phyloP scores from a whole-genome alignment of 1,140 invertebrate genomes.

The Bilobella aurantiaca region DNA sequence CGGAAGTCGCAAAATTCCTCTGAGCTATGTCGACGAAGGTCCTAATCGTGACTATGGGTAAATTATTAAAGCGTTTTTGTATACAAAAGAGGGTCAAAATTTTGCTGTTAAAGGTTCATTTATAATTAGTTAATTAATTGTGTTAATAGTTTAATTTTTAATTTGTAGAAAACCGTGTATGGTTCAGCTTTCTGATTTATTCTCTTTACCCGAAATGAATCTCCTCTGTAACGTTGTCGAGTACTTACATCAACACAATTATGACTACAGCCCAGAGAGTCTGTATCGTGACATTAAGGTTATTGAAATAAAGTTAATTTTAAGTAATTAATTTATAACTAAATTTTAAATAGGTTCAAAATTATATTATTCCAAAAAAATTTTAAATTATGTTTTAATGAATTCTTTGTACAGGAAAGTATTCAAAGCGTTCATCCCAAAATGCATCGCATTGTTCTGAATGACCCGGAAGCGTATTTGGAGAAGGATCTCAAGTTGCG shows the following conservation, averaged over 20 bases:
- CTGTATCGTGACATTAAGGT: conserved; percentile 90
- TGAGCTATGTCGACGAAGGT: conserved; percentile 40
- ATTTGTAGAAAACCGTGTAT: conserved; percentile 63
- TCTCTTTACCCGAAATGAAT: conserved; percentile 92
- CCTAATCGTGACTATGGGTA: conserved; percentile 1
- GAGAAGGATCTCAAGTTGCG: conserved; percentile 63
- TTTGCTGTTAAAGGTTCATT: no score
- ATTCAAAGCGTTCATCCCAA: conserved; percentile 79
- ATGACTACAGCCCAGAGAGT: conserved; percentile 90
- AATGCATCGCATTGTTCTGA: conserved; percentile 75
- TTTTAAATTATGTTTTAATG: conserved; percentile 8
- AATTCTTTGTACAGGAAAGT: conserved; percentile 54
- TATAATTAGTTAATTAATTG: background rate
- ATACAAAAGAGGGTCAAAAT: no score
- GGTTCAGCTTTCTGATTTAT: conserved; percentile 92
- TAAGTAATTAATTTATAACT: background rate
- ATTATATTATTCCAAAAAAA: no score
- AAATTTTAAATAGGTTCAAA: background rate
- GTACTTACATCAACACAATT: conserved; percentile 77
- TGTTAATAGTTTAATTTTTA: conserved; percentile 18
- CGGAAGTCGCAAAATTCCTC: conserved; percentile 70
- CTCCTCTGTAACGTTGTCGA: conserved; percentile 85
- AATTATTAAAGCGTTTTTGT: no score
- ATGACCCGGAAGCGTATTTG: conserved; percentile 68
- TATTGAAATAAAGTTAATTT: conserved; percentile 36